Conservation (phyloP, 2,113 vertebrate genomes). For the Aptenodytes forsteri region DNA sequence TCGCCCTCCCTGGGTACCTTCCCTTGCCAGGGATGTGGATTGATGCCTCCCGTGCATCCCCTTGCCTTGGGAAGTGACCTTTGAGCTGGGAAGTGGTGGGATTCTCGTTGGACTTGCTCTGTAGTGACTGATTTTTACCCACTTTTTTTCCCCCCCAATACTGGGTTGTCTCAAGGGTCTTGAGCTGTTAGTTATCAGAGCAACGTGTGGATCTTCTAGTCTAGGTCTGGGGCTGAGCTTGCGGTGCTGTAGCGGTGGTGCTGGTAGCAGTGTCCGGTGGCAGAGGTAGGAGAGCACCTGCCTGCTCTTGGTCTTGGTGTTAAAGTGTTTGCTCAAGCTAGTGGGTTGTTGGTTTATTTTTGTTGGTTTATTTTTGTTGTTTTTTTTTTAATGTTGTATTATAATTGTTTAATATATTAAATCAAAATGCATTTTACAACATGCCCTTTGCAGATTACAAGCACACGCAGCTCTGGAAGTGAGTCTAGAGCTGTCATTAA, state of each 20-base stretch:
- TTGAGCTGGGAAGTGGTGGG: neutral
- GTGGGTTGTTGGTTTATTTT: neutral
- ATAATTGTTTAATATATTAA: neutral
- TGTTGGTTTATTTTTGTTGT: too few species aligned
- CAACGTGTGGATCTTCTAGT: neutral
- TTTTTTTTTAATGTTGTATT: neutral
- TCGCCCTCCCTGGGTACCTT: neutral
- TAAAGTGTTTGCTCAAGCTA: neutral
- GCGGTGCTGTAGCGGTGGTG: neutral
- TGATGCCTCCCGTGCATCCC: neutral
- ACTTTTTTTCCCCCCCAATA: accelerated
- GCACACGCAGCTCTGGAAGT: neutral
- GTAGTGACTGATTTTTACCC: neutral
- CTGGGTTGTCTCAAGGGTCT: neutral
- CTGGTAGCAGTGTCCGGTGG: neutral
- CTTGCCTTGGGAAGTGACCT: neutral
- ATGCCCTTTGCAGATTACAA: neutral
- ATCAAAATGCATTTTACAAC: neutral
- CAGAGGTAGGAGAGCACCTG: neutral
- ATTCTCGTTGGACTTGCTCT: neutral
- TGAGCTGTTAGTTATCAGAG: neutral
- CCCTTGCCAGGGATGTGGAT: neutral
- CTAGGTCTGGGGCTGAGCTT: neutral
- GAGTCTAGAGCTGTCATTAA: conserved; percentile 29
- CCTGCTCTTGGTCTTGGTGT: neutral